phyloP scores from a whole-genome alignment of 2,888 invertebrate genomes.

The Xestia xanthographa region DNA sequence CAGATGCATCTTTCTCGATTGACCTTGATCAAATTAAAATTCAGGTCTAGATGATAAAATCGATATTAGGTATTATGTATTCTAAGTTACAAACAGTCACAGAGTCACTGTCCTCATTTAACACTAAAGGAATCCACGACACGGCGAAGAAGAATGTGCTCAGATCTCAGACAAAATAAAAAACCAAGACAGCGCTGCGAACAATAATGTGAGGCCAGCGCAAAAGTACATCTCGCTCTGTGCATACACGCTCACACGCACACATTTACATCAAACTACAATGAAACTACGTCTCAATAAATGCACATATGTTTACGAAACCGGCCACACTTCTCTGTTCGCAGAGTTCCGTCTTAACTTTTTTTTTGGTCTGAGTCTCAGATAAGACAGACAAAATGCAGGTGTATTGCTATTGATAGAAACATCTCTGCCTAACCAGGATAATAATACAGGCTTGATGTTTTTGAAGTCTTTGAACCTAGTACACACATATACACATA shows the following conservation, averaged over 20 bases:
- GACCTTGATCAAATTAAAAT: conserved; percentile 5
- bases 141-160: not conserved
- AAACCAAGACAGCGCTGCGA: too few relatives aligned
- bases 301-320: too few relatives aligned
- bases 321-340: too few relatives aligned
- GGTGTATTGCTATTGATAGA: not conserved
- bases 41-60: conserved; percentile 9
- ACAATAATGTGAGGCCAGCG: too few relatives aligned
- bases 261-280: too few relatives aligned
- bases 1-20: conserved; percentile 2
- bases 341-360: too few relatives aligned
- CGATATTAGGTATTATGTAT: not conserved
- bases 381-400: not conserved
- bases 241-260: too few relatives aligned
- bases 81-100: not conserved
- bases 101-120: not conserved
- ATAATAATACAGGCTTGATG: not conserved
- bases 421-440: not conserved
- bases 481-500: too few relatives aligned
- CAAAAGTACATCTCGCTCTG: too few relatives aligned
- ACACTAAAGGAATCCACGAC: not conserved
- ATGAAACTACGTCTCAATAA: too few relatives aligned
- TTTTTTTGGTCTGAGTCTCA: too few relatives aligned
- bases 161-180: not conserved
- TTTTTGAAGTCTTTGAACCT: not conserved